A percentile compares a stretch with the other conserved stretches of the same genome.
Conservation (phyloP, 2,888 invertebrate species). For the Kuschelorhynchus macadamiae region DNA sequence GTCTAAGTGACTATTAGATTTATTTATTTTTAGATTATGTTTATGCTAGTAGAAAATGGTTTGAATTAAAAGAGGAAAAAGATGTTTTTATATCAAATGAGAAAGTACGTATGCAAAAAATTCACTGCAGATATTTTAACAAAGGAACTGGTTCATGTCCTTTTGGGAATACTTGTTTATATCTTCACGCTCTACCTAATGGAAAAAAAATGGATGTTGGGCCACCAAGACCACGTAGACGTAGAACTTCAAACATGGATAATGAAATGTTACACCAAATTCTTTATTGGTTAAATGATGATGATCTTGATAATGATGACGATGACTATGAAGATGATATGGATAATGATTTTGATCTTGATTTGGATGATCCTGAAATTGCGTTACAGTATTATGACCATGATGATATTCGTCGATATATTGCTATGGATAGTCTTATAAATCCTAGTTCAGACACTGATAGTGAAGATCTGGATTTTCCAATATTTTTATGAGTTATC, state of each 20-base stretch:
- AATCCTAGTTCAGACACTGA: constrained; percentile 37
- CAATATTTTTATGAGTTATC: constrained; percentile 17
- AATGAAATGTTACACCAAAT: constrained; percentile 53
- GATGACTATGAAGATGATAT: constrained; percentile 47
- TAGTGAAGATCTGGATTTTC: constrained; percentile 26
- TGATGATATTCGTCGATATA: constrained; percentile 50
- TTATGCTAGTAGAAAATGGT: constrained; percentile 84
- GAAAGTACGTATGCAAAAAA: constrained; percentile 74
- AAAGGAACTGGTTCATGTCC: constrained; percentile 83
- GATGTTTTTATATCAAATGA: constrained; percentile 79
- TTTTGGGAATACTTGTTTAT: constrained; percentile 87
- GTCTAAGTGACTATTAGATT: too few relatives aligned
- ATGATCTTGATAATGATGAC: constrained; percentile 32
- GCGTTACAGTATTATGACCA: constrained; percentile 55
- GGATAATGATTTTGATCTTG: constrained; percentile 33
- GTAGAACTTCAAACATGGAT: constrained; percentile 30
- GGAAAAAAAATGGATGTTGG: constrained; percentile 78
- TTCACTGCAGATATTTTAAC: constrained; percentile 82
- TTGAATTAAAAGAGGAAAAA: constrained; percentile 82
- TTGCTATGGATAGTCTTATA: constrained; percentile 50
- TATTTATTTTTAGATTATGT: constrained; percentile 79
- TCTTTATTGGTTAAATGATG: constrained; percentile 51
- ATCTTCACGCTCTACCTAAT: constrained; percentile 81
- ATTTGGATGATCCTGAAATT: constrained; percentile 48
- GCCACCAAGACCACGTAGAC: constrained; percentile 57